Evolutionary conservation across 2,113 vertebrate genomes (phyloP).

Genomic region (Galeopterus variegatus): DNA sequence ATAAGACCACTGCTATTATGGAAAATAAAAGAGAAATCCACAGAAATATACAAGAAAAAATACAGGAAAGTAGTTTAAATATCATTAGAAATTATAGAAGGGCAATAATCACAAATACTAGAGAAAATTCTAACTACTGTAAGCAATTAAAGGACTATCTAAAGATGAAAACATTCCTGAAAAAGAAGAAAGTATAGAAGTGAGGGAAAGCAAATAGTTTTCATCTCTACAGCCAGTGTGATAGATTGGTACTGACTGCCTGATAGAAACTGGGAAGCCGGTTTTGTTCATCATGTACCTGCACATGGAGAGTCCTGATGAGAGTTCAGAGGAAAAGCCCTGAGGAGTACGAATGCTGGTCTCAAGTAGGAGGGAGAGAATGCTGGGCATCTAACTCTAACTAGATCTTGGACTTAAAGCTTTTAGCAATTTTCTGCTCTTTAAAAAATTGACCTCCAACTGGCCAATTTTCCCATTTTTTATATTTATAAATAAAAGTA

Average conservation of each 20-base stretch:
- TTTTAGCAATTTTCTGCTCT: not conserved
- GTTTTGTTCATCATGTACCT: too few species aligned
- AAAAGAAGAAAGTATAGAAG: not conserved
- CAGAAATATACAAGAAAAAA: not conserved
- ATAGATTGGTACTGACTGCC: not conserved
- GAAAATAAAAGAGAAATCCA: not conserved
- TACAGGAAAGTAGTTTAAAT: not conserved
- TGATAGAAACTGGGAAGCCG: not conserved
- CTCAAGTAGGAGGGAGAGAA: not conserved
- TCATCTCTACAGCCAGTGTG: too few species aligned
- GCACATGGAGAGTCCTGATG: not conserved
- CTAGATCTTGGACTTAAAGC: not conserved
- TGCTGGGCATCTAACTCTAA: not conserved
- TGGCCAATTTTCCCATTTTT: slow-evolving; percentile 10
- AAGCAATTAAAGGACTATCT: not conserved
- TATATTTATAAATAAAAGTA: not conserved
- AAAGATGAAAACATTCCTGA: not conserved
- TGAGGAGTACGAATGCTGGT: not conserved
- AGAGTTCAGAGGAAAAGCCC: not conserved
- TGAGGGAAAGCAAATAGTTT: not conserved
- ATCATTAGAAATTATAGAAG: not conserved
- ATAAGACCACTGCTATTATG: not conserved
- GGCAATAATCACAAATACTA: not conserved
- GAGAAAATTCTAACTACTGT: not conserved
- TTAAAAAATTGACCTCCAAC: not conserved